Percentiles rank a stretch among this genome's conserved stretches.
phyloP scores from a whole-genome alignment of 2,888 invertebrate species.

The Ernsta delagoae region DNA sequence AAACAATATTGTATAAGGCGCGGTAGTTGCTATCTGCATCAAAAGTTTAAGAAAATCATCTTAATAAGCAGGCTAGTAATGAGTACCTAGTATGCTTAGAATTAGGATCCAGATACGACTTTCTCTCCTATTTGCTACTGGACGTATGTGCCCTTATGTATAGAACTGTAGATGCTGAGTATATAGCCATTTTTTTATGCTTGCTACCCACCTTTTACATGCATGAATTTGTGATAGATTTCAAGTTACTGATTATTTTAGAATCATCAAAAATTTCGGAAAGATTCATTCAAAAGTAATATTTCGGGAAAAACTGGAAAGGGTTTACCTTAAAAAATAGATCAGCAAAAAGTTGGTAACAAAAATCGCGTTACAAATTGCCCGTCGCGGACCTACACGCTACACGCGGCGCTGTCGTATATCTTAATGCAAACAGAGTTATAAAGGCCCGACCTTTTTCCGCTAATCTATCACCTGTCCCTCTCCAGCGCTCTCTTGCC shows the following conservation, averaged over 20 bases:
- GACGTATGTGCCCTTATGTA: no score
- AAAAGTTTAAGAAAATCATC: no score
- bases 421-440: constrained; percentile 38
- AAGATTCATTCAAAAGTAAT: background rate
- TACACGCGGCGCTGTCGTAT: constrained; percentile 29
- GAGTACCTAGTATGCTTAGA: no score
- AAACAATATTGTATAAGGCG: no score
- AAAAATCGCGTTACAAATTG: constrained; percentile 34
- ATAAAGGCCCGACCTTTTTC: constrained; percentile 34
- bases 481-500: constrained; percentile 8
- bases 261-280: background rate
- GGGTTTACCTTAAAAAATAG: constrained; percentile 18
- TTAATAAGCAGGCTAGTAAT: no score
- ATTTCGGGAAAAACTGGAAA: background rate
- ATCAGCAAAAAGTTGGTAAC: constrained; percentile 29
- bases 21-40: no score
- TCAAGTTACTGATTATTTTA: background rate
- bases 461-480: constrained; percentile 34
- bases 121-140: no score
- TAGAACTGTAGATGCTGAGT: no score
- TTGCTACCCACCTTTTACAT: no score
- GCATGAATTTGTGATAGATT: no score
- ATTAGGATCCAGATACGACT: no score
- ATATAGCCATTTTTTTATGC: no score
- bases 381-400: constrained; percentile 16